A percentile compares a stretch with the other conserved stretches of the same genome.
phyloP scores from a whole-genome alignment of 2,113 vertebrate genomes.

The Silurus meridionalis region DNA sequence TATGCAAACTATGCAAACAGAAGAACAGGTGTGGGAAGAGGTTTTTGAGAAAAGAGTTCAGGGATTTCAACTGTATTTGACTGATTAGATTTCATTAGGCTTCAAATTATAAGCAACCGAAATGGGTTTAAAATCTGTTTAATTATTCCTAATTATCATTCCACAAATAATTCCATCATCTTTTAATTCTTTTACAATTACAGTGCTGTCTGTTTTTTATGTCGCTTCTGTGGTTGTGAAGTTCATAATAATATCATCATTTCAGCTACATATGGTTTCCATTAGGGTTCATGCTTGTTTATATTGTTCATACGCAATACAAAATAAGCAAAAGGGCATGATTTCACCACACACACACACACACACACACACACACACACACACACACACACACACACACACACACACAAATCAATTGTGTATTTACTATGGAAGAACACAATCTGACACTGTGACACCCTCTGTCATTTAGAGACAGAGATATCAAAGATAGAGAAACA shows the following conservation, averaged over 20 bases:
- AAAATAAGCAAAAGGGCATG: conserved; percentile 12
- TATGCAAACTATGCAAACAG: conserved; percentile 58
- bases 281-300: background rate
- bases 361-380: background rate
- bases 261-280: conserved; percentile 1
- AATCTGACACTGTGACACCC: conserved; percentile 7
- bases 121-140: background rate
- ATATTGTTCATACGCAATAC: background rate
- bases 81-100: background rate
- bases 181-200: background rate
- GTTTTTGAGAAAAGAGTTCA: background rate
- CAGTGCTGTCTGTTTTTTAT: background rate
- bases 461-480: conserved; percentile 33
- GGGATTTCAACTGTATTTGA: background rate
- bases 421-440: background rate
- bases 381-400: background rate
- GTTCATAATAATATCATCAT: background rate
- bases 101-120: background rate
- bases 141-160: background rate
- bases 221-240: background rate
- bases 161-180: background rate
- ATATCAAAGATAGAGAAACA: conserved; percentile 39
- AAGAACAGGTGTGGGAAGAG: background rate
- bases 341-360: background rate
- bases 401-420: conserved; percentile 16